A percentile compares a stretch with the other conserved stretches of the same genome.
Conservation (phyloP, 2,888 invertebrate genomes). For the Drosophila rellima region DNA sequence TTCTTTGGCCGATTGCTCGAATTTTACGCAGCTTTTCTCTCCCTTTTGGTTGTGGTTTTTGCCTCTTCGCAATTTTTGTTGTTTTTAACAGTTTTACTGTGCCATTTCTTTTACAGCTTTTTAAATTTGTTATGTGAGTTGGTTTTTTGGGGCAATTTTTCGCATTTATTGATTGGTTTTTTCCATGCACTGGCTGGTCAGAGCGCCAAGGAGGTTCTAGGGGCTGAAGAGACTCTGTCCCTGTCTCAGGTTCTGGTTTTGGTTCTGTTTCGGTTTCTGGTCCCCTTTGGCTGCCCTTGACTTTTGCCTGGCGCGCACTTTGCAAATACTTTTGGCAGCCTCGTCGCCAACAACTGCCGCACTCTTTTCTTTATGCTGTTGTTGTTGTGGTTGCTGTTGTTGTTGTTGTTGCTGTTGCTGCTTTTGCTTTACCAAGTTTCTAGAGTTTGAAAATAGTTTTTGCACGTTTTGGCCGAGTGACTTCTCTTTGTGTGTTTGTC, state of each 20-base stretch:
- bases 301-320: slow-evolving; percentile 78
- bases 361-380: slow-evolving; percentile 14
- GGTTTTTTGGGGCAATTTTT: slow-evolving; percentile 49
- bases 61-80: slow-evolving; percentile 7
- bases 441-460: slow-evolving; percentile 74
- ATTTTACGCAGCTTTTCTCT: slow-evolving; percentile 43
- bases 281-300: slow-evolving; percentile 72
- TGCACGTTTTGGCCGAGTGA: slow-evolving; percentile 79
- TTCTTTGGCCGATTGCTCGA: slow-evolving; percentile 1
- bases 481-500: slow-evolving; percentile 61
- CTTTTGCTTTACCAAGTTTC: slow-evolving; percentile 53
- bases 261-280: slow-evolving; percentile 11
- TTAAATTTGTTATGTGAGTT: slow-evolving; percentile 55
- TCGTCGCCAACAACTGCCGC: slow-evolving; percentile 70
- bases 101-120: slow-evolving; percentile 37
- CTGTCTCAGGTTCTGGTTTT: slow-evolving; percentile 2
- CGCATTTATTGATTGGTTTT: slow-evolving; percentile 71
- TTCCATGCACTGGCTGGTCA: slow-evolving; percentile 19
- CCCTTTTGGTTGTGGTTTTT: slow-evolving; percentile 19
- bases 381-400: slow-evolving; percentile 29
- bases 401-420: slow-evolving; percentile 15
- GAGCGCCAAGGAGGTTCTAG: background rate
- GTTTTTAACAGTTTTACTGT: slow-evolving; percentile 23
- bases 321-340: slow-evolving; percentile 77
- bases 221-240: background rate